Conservation (phyloP, 1,140 invertebrate genomes). For the Scylla paramamosain region DNA sequence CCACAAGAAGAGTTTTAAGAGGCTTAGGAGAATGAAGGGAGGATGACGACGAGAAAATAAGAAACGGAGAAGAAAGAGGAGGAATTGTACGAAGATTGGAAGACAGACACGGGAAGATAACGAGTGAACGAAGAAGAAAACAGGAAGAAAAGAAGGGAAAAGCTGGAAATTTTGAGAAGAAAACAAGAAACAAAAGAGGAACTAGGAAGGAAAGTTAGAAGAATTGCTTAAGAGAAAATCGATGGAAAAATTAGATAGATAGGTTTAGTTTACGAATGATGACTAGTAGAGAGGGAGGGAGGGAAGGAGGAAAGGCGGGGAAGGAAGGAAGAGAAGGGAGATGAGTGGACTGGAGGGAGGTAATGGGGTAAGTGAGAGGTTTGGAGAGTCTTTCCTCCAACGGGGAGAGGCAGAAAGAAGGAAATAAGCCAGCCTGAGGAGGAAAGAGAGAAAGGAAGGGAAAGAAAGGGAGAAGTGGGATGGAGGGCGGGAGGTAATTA, state of each 20-base stretch:
- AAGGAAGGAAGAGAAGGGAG: not conserved
- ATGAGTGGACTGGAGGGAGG: not conserved
- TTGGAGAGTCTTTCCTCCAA: not conserved
- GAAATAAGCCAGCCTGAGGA: not conserved
- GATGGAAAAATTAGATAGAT: not conserved
- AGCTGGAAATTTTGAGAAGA: not conserved
- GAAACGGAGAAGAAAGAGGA: not conserved
- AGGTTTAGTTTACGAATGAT: not conserved
- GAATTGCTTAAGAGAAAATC: not conserved
- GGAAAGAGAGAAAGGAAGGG: not conserved
- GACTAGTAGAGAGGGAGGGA: not conserved
- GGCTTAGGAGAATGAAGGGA: not conserved
- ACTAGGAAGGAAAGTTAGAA: not conserved
- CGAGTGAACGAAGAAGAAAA: too few relatives aligned
- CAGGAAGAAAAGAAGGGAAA: too few relatives aligned
- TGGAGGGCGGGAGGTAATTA: not conserved
- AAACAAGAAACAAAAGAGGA: not conserved
- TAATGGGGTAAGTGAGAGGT: conserved; percentile 12
- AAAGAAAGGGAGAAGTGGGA: not conserved
- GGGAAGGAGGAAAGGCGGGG: not conserved
- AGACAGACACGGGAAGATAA: not conserved
- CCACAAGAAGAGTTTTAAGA: not conserved
- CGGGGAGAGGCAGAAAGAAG: not conserved
- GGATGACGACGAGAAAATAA: not conserved
- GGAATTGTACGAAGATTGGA: not conserved